Evolutionary conservation across 2,113 vertebrate species (phyloP).

Genomic region (Galeopterus variegatus): DNA sequence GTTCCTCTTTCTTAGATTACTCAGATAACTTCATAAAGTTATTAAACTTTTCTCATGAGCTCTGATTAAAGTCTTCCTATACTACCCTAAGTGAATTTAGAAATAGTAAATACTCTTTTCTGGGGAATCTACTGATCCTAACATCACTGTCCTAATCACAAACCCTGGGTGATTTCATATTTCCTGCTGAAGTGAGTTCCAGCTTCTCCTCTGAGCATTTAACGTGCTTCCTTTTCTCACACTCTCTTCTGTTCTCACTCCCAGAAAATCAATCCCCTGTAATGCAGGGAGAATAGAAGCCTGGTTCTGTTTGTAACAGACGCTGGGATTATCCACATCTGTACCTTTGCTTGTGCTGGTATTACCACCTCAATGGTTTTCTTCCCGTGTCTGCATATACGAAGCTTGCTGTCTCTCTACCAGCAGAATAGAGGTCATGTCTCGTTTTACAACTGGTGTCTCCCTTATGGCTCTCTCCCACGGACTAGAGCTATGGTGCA

Average conservation of each 20-base stretch:
- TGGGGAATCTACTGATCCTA: neutral
- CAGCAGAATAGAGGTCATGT: neutral
- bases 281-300: neutral
- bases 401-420: neutral
- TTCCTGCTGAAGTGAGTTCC: neutral
- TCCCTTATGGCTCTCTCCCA: neutral
- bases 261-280: neutral
- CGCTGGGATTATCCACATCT: neutral
- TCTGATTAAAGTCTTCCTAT: neutral
- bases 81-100: neutral
- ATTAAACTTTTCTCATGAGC: neutral
- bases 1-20: conserved; percentile 5
- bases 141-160: neutral
- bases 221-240: neutral
- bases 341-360: too few species aligned
- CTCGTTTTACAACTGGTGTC: neutral
- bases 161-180: neutral
- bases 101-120: conserved; percentile 24
- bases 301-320: neutral
- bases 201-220: neutral
- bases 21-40: neutral
- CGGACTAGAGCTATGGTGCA: too few species aligned
- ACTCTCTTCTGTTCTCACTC: neutral
- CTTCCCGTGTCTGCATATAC: neutral
- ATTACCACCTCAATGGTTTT: neutral